Percentiles rank a stretch among this genome's conserved stretches.
phyloP scores from a whole-genome alignment of 1,140 invertebrate genomes.

The Halictus rubicundus region DNA sequence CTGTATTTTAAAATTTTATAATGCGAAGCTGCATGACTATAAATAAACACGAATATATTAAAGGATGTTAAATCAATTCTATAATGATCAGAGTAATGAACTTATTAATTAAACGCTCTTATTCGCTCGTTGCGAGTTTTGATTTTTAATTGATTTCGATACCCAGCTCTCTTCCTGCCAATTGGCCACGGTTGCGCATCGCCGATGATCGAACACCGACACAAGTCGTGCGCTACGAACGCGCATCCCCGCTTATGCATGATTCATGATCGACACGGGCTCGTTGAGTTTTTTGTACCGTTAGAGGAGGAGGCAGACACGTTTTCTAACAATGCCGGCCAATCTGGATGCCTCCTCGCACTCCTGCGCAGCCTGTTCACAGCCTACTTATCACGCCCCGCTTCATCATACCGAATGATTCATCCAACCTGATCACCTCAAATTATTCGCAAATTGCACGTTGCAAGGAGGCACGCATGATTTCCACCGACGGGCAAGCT shows the following conservation, averaged over 20 bases:
- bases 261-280: constrained; percentile 29
- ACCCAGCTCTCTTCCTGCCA: not conserved
- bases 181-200: not conserved
- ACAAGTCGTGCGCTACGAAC: not conserved
- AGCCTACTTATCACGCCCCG: not conserved
- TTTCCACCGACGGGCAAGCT: no score
- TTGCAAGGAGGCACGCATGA: not conserved
- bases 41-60: no score
- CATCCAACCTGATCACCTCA: not conserved
- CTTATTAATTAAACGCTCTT: no score
- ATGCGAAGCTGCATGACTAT: no score
- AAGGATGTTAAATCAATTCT: no score
- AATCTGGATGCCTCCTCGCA: not conserved
- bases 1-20: no score
- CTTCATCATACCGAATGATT: not conserved
- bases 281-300: constrained; percentile 40
- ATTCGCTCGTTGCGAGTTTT: no score
- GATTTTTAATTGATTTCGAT: not conserved
- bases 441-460: not conserved
- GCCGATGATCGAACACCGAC: not conserved
- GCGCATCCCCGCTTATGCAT: constrained; percentile 27
- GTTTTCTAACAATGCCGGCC: not conserved
- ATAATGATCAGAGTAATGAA: no score
- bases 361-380: not conserved
- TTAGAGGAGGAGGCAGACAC: constrained; percentile 9